These are phyloP conservation scores for Drosophila merina DNA, from an alignment of 2,888 invertebrate species.

Conservation along the genomic window DNA sequence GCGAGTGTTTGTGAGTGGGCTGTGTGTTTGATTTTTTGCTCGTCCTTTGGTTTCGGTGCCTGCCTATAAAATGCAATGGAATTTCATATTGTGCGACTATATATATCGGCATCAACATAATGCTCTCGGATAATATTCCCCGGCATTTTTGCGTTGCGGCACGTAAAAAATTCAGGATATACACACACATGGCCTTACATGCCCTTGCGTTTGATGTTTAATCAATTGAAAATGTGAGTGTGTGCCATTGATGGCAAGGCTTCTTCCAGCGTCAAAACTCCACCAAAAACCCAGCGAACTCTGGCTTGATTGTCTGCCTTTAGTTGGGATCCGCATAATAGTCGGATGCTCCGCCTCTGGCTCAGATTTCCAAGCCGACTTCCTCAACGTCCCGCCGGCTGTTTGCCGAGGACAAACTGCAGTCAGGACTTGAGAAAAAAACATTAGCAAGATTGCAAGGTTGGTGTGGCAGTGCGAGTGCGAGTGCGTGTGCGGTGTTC, in stretches of 20 bases:
- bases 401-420: slow-evolving; percentile 63
- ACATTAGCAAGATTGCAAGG: slow-evolving; percentile 78
- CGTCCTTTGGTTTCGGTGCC: neutral
- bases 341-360: slow-evolving; percentile 10
- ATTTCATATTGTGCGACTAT: slow-evolving; percentile 65
- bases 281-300: slow-evolving; percentile 26
- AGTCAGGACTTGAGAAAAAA: slow-evolving; percentile 64
- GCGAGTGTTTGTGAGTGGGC: slow-evolving; percentile 6
- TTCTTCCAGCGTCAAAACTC: slow-evolving; percentile 1
- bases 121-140: slow-evolving; percentile 66
- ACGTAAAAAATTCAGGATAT: slow-evolving; percentile 69
- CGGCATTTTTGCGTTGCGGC: slow-evolving; percentile 68
- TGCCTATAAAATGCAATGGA: slow-evolving; percentile 76
- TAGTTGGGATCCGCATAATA: slow-evolving; percentile 12
- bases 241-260: slow-evolving; percentile 43
- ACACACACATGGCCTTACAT: slow-evolving; percentile 25
- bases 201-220: slow-evolving; percentile 70
- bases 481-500: slow-evolving; percentile 39
- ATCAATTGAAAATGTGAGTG: slow-evolving; percentile 68
- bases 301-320: slow-evolving; percentile 53
- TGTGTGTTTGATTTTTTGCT: slow-evolving; percentile 17
- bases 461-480: slow-evolving; percentile 77
- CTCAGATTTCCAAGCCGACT: slow-evolving; percentile 47
- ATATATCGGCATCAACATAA: slow-evolving; percentile 58
- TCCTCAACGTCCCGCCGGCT: slow-evolving; percentile 61